Conservation (phyloP, 2,113 vertebrate species). For the Myocastor coypus region DNA sequence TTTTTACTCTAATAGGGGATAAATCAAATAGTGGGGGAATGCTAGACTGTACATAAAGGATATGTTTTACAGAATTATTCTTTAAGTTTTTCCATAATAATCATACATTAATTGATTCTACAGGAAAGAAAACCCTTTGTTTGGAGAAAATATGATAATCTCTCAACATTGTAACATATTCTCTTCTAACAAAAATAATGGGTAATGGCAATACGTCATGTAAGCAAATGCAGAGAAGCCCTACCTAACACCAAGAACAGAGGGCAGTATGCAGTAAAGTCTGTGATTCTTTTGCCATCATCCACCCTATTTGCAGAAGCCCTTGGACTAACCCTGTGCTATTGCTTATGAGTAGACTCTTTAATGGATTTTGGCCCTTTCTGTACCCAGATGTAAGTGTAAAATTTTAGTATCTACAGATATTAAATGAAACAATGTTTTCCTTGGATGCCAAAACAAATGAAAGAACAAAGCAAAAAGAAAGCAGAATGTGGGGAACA, state of each 20-base stretch:
- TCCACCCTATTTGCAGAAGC: rapidly evolving
- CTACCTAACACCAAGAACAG: background rate
- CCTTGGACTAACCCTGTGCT: background rate
- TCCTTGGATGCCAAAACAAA: background rate
- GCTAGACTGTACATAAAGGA: no score
- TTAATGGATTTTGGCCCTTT: background rate
- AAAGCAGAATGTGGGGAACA: background rate
- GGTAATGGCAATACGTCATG: background rate
- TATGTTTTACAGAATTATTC: background rate
- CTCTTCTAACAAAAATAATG: background rate
- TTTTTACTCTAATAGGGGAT: no score
- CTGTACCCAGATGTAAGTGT: background rate
- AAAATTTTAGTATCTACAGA: background rate
- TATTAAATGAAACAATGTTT: background rate
- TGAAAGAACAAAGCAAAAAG: background rate
- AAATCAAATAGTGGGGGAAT: no score
- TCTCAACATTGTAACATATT: background rate
- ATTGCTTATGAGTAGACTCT: background rate
- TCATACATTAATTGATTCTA: background rate
- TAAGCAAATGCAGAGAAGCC: background rate
- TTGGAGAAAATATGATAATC: background rate
- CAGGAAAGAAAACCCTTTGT: background rate
- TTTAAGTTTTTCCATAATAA: background rate
- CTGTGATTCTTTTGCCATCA: background rate
- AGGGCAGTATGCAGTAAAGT: background rate